Percentiles rank a stretch among this genome's conserved stretches.
Evolutionary conservation across 2,113 vertebrate species (phyloP).

Genomic region (Nothoprocta perdicaria): DNA sequence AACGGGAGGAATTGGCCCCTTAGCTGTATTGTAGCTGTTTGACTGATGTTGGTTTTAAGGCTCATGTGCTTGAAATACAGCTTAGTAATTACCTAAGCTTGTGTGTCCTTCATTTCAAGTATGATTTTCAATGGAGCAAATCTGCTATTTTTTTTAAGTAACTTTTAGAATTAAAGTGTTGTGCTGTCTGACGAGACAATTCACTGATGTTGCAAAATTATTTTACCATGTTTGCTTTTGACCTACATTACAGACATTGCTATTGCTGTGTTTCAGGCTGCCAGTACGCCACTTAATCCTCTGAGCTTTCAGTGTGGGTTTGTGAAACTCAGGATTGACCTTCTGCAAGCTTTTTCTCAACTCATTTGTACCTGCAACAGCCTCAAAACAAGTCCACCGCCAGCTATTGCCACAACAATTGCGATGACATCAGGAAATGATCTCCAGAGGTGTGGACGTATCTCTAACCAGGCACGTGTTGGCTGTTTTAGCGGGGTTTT

Average conservation of each 20-base stretch:
- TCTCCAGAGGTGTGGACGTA: slow-evolving; percentile 94
- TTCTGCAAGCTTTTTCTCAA: slow-evolving; percentile 94
- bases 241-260: not conserved
- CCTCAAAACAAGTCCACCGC: slow-evolving; percentile 96
- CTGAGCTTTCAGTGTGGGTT: slow-evolving; percentile 97
- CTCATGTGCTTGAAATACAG: not conserved
- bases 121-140: not conserved
- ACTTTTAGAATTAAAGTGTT: not conserved
- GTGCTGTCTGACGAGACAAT: not conserved
- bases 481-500: not conserved
- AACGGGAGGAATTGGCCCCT: not conserved
- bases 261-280: slow-evolving; percentile 82
- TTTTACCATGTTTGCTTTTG: slow-evolving; percentile 26
- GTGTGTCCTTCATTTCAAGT: not conserved
- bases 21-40: not conserved
- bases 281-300: slow-evolving; percentile 95
- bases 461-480: slow-evolving; percentile 89
- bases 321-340: slow-evolving; percentile 96
- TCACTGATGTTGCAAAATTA: not conserved
- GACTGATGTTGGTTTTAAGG: not conserved
- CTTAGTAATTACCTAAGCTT: not conserved
- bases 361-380: slow-evolving; percentile 98
- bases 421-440: slow-evolving; percentile 93
- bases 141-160: not conserved
- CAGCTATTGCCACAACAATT: slow-evolving; percentile 94